Conservation (phyloP, 2,797 vertebrate genomes). For the Sorex maritimensis region DNA sequence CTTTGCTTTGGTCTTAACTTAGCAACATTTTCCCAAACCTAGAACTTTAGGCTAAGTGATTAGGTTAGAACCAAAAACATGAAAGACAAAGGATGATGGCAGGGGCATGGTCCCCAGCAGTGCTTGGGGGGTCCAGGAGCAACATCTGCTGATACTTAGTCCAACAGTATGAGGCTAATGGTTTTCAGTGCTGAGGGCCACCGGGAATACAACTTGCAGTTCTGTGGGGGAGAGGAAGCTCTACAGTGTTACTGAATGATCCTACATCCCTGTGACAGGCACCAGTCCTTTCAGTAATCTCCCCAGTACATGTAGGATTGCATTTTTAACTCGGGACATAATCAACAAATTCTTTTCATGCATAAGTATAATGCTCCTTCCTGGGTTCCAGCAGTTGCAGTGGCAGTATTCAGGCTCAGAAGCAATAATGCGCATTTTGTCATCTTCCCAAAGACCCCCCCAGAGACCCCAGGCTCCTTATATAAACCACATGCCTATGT, state of each 20-base stretch:
- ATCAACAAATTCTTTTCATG: not conserved
- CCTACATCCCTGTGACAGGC: too few relatives aligned
- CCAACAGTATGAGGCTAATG: too few relatives aligned
- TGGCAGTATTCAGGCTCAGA: not conserved
- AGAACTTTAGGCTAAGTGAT: not conserved
- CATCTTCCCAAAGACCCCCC: not conserved
- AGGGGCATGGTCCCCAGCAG: too few relatives aligned
- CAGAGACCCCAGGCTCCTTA: not conserved
- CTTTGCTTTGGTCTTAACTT: slow-evolving; percentile 15
- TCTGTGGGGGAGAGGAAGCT: too few relatives aligned
- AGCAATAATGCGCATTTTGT: not conserved
- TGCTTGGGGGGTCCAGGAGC: too few relatives aligned
- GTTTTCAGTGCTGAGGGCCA: too few relatives aligned
- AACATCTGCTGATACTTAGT: too few relatives aligned
- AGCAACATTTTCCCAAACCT: not conserved
- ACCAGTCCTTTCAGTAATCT: too few relatives aligned
- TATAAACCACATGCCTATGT: not conserved
- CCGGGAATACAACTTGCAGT: too few relatives aligned
- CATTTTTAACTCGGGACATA: not conserved
- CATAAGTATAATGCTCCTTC: not conserved
- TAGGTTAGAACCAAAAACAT: not conserved
- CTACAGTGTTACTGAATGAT: too few relatives aligned
- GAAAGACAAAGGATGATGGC: too few relatives aligned
- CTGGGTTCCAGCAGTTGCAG: not conserved
- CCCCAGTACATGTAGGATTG: not conserved